Conservation (phyloP, 2,888 invertebrate species). For the Bellardia bayeri region DNA sequence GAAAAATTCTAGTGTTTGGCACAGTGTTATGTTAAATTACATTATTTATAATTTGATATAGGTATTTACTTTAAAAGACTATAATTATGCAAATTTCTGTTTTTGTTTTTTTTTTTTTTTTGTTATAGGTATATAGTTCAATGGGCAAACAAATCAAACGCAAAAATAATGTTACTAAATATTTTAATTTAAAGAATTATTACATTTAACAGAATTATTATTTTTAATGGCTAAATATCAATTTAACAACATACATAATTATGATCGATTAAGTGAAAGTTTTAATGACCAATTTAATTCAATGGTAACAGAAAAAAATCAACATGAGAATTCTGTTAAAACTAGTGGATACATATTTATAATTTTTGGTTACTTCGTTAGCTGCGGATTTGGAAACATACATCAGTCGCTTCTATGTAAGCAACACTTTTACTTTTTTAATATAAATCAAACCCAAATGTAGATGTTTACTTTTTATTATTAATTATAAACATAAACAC, state of each 20-base stretch:
- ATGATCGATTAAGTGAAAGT: slow-evolving; percentile 52
- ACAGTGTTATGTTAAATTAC: neutral
- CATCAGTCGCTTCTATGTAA: neutral
- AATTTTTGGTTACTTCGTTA: neutral
- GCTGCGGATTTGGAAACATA: slow-evolving; percentile 3
- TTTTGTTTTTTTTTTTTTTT: neutral
- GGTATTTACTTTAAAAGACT: neutral
- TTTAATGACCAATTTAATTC: slow-evolving; percentile 17
- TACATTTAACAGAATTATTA: neutral
- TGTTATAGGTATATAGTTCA: too few relatives aligned
- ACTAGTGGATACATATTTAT: neutral
- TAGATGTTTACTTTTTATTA: too few relatives aligned
- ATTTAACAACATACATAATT: slow-evolving; percentile 5
- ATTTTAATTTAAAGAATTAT: neutral
- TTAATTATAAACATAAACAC: too few relatives aligned
- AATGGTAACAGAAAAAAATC: neutral
- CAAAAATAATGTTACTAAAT: neutral
- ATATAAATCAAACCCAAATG: too few relatives aligned
- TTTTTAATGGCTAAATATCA: too few relatives aligned
- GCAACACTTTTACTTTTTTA: neutral
- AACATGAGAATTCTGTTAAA: slow-evolving; percentile 29
- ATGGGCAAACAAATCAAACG: neutral
- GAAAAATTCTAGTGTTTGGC: neutral
- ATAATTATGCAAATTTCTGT: neutral
- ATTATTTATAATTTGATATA: neutral